Conservation (phyloP, 2,797 vertebrate genomes). For the Enteromius treurensis region DNA sequence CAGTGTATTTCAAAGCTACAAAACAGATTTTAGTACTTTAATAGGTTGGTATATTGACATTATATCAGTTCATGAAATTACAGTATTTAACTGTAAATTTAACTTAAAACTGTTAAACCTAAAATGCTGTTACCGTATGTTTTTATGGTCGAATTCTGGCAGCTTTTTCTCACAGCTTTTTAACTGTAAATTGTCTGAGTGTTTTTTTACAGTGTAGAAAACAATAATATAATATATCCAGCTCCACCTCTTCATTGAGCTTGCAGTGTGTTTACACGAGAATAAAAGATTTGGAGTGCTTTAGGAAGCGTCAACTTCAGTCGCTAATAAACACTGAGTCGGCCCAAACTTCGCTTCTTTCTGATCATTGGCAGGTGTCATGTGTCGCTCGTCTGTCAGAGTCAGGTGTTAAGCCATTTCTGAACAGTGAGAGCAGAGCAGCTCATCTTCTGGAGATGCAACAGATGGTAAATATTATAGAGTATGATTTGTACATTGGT, state of each 20-base stretch:
- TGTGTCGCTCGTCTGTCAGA: neutral
- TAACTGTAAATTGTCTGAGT: too few relatives aligned
- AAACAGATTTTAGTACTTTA: too few relatives aligned
- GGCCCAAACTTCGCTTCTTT: neutral
- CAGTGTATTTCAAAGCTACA: too few relatives aligned
- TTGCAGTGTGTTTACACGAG: neutral
- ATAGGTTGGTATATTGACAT: too few relatives aligned
- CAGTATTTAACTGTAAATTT: too few relatives aligned
- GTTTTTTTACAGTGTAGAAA: too few relatives aligned
- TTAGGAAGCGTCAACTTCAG: neutral
- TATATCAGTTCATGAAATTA: too few relatives aligned
- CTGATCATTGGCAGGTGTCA: neutral
- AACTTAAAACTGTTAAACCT: too few relatives aligned
- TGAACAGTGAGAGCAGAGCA: neutral
- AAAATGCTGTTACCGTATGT: too few relatives aligned
- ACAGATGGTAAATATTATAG: neutral
- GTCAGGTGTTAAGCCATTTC: neutral
- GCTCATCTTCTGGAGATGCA: neutral
- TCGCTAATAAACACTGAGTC: neutral
- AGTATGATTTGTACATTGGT: neutral
- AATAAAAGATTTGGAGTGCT: neutral
- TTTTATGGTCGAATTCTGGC: too few relatives aligned
- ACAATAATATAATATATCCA: neutral
- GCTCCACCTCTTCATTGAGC: neutral
- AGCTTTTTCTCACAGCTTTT: too few relatives aligned